These are phyloP conservation scores for Phacellophora camtschatica DNA, from an alignment of 30 jellyfish, hydroid and myxozoan species.

Conservation along the genomic window DNA sequence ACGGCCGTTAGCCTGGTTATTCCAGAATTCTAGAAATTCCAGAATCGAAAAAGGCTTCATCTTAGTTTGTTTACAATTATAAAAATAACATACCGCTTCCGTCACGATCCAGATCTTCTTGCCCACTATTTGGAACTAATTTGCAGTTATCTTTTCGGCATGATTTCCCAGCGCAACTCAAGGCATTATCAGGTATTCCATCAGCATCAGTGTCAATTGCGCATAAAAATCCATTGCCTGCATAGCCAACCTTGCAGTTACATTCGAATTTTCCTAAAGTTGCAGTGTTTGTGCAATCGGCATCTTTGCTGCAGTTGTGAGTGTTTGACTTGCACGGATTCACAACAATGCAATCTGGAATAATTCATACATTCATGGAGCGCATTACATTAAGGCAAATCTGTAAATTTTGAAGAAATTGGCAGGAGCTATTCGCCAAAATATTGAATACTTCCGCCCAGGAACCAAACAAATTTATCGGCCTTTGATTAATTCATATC, in stretches of 20 bases:
- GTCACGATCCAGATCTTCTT: slow-evolving; percentile 61
- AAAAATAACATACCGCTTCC: slow-evolving; percentile 7
- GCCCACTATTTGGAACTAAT: slow-evolving; percentile 64
- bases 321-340: slow-evolving; percentile 16
- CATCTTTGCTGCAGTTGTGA: slow-evolving; percentile 53
- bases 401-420: no score
- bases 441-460: no score
- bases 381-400: no score
- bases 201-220: slow-evolving; percentile 58
- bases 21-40: no score
- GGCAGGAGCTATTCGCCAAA: no score
- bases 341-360: slow-evolving; percentile 18
- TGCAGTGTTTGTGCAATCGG: slow-evolving; percentile 10
- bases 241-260: slow-evolving; percentile 37
- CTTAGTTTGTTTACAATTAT: no score
- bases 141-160: slow-evolving; percentile 62
- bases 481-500: neutral
- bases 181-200: slow-evolving; percentile 49
- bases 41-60: no score
- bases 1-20: no score
- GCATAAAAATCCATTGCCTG: slow-evolving; percentile 49
- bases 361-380: no score
- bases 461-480: neutral
- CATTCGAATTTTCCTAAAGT: slow-evolving; percentile 9
- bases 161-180: slow-evolving; percentile 6